These are phyloP conservation scores for Eumacrocentrus americanus DNA, from an alignment of 2,888 invertebrate species.

Conservation along the genomic window DNA sequence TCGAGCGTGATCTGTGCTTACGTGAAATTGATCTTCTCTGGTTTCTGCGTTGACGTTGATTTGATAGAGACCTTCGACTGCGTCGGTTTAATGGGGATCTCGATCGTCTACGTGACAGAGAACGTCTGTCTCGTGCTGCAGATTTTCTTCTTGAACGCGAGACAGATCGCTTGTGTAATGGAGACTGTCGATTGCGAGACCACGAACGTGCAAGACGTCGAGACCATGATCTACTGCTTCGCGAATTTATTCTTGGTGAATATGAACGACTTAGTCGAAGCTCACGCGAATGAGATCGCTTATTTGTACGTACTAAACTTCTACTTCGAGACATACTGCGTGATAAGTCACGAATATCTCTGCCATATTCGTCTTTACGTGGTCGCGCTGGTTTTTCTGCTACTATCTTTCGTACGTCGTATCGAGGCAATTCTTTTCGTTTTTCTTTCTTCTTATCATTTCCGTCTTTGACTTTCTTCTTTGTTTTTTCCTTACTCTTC, in stretches of 20 bases:
- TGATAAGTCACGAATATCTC: slow-evolving; percentile 66
- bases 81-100: slow-evolving; percentile 35
- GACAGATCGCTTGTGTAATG: slow-evolving; percentile 44
- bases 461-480: slow-evolving; percentile 53
- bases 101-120: slow-evolving; percentile 41
- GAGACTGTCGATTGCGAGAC: slow-evolving; percentile 48
- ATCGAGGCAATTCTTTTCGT: slow-evolving; percentile 80
- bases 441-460: slow-evolving; percentile 65
- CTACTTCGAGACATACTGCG: slow-evolving; percentile 45
- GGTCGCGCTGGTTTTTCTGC: slow-evolving; percentile 69
- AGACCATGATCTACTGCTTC: slow-evolving; percentile 49
- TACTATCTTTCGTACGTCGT: slow-evolving; percentile 81
- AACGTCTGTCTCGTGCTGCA: slow-evolving; percentile 45
- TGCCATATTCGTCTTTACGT: slow-evolving; percentile 78
- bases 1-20: slow-evolving; percentile 46
- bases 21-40: slow-evolving; percentile 37
- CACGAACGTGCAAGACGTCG: slow-evolving; percentile 42
- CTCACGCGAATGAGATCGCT: slow-evolving; percentile 25
- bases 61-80: slow-evolving; percentile 16
- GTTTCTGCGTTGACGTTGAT: slow-evolving; percentile 18
- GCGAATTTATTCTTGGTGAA: slow-evolving; percentile 10
- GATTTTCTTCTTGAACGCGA: slow-evolving; percentile 48
- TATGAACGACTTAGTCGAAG: slow-evolving; percentile 30
- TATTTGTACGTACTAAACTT: slow-evolving; percentile 32
- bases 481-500: slow-evolving; percentile 47